These are phyloP conservation scores for Cinclus mexicanus DNA, from an alignment of 2,113 vertebrate species.

Conservation along the genomic window DNA sequence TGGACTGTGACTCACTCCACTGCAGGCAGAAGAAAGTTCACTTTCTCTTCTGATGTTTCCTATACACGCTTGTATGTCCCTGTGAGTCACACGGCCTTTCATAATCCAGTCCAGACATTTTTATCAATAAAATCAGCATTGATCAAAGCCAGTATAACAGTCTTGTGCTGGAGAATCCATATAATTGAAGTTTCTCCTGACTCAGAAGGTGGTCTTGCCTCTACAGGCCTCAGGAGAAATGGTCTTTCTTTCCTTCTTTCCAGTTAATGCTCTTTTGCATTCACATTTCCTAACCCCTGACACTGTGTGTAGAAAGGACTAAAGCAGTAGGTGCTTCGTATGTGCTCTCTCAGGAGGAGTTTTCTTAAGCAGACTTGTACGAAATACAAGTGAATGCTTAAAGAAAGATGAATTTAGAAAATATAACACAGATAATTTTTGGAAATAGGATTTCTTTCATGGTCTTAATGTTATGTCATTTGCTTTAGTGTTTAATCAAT, in stretches of 20 bases:
- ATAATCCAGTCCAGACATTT: not conserved
- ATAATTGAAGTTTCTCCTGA: not conserved
- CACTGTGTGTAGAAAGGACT: not conserved
- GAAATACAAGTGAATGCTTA: not conserved
- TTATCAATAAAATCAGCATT: not conserved
- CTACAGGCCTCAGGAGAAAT: not conserved
- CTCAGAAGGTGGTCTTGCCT: not conserved
- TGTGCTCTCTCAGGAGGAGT: not conserved
- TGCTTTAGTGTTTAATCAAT: not conserved
- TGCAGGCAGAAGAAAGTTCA: not conserved
- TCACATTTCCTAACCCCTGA: not conserved
- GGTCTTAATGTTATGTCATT: not conserved
- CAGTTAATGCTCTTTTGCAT: not conserved
- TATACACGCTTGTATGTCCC: rapidly evolving
- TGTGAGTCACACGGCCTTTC: not conserved
- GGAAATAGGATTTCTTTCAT: not conserved
- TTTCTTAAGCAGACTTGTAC: not conserved
- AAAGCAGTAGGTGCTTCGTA: not conserved
- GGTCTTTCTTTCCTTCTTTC: not conserved
- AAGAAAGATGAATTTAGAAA: not conserved
- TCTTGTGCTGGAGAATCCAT: not conserved
- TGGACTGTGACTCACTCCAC: not conserved
- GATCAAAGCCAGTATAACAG: not conserved
- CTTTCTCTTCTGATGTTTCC: not conserved
- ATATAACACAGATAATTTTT: not conserved